Conservation (phyloP, 2,888 invertebrate genomes). For the Spodoptera littoralis region DNA sequence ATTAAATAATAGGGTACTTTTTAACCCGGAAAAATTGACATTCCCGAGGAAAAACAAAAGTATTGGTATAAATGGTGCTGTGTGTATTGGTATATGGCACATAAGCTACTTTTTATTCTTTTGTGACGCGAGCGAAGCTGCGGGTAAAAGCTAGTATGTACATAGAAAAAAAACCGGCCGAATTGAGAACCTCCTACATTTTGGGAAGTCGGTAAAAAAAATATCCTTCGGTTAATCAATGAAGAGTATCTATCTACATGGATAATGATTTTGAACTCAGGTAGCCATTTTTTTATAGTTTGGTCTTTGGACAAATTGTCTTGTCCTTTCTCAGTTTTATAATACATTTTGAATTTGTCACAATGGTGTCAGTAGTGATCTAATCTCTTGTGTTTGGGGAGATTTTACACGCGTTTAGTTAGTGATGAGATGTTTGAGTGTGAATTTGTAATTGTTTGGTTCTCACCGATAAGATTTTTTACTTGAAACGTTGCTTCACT, state of each 20-base stretch:
- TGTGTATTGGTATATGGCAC: too few relatives aligned
- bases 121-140: too few relatives aligned
- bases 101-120: too few relatives aligned
- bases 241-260: slow-evolving; percentile 2
- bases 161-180: too few relatives aligned
- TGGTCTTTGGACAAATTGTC: slow-evolving; percentile 8
- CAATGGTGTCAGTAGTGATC: slow-evolving; percentile 36
- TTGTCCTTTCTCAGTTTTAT: slow-evolving; percentile 8
- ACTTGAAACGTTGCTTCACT: neutral
- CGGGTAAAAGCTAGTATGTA: too few relatives aligned
- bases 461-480: neutral
- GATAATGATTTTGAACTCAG: slow-evolving; percentile 31
- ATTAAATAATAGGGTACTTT: too few relatives aligned
- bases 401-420: slow-evolving; percentile 37
- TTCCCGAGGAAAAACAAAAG: too few relatives aligned
- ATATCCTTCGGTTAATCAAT: slow-evolving; percentile 13
- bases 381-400: slow-evolving; percentile 38
- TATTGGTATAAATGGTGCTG: too few relatives aligned
- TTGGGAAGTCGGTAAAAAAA: slow-evolving; percentile 1
- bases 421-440: slow-evolving; percentile 32
- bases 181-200: too few relatives aligned
- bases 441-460: slow-evolving; percentile 13
- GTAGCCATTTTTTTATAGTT: slow-evolving; percentile 48
- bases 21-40: too few relatives aligned
- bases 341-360: slow-evolving; percentile 38